Evolutionary conservation across 2,113 vertebrate genomes (phyloP).

Genomic region (Toxotes jaculatrix): DNA sequence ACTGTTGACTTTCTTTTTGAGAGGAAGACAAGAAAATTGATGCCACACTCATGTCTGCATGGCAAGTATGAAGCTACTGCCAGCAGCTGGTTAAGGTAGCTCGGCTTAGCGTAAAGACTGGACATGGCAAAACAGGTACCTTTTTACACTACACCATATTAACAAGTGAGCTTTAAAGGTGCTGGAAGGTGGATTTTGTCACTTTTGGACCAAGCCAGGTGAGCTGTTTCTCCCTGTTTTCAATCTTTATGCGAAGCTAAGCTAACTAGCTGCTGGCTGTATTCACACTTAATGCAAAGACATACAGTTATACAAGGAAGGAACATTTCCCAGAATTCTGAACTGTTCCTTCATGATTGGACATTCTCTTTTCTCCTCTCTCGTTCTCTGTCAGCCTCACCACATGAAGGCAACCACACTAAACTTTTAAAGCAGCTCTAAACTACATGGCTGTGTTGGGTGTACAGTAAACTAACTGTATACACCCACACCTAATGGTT

Average conservation of each 20-base stretch:
- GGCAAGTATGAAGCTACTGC: not conserved
- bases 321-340: not conserved
- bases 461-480: conserved; percentile 76
- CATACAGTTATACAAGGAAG: not conserved
- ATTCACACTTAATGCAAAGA: not conserved
- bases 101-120: not conserved
- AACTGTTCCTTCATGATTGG: conserved; percentile 14
- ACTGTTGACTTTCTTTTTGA: not conserved
- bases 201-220: not conserved
- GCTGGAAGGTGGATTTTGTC: not conserved
- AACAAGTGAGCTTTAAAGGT: not conserved
- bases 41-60: not conserved
- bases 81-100: not conserved
- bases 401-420: conserved; percentile 21
- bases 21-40: not conserved
- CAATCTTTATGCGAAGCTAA: not conserved
- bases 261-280: not conserved
- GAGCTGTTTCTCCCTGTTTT: not conserved
- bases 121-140: not conserved
- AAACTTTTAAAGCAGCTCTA: conserved; percentile 59
- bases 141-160: not conserved
- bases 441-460: conserved; percentile 45
- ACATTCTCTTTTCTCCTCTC: not conserved
- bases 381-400: conserved; percentile 18
- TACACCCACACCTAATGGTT: conserved; percentile 58